Base-by-base conservation (phyloP, 2,888 invertebrate species). In the Lepidochrysops patricia region DNA sequence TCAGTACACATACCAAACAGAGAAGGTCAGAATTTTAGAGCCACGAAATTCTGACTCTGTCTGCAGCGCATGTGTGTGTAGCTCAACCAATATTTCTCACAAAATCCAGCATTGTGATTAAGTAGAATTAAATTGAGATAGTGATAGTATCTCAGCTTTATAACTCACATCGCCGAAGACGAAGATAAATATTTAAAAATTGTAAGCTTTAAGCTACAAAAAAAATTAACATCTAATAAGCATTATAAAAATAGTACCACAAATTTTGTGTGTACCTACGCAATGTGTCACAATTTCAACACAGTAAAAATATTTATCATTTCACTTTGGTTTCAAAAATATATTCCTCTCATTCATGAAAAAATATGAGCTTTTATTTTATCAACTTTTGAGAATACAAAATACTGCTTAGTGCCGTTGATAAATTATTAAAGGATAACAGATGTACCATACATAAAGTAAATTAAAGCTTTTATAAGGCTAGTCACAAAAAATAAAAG, bases 381-480 rank as follows among this genome's bases (percentile, higher is more conserved):
- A 15, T 43, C 15, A 7, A 43, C 43, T 43, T 7, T 23, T 43
- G 7, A 23, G 19, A 23, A 43, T 43, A 43, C 12, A 43, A 43
- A 43, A 43, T n/a, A n/a, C n/a, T n/a, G n/a, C n/a, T n/a, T n/a
- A n/a, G n/a, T n/a, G n/a, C n/a, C 43, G 23, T 43, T 19, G 9
- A 4, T 19, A 2, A 43, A 9, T 19, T 43, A 54, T 32, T 19
- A 2, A 7, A 49, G 54, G 9, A 32, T 29, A 29, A 32, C 15
- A 54, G 9, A 54, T 54, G 54, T 54, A 27, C 26, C 15, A 54
- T 29, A 54, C 15, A 54, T 23, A 43, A 43, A 43, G 13, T 54
- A 19, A 54, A 54, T 54, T 54, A 54, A 54, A 54, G 54, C 54
- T 54, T 19, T 32, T 54, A 19, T n/a, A 54, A 54, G 29, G 29